A percentile compares a stretch with the other conserved stretches of the same genome.
phyloP scores from a whole-genome alignment of 1,140 invertebrate species.

The Copidosoma floridanum region DNA sequence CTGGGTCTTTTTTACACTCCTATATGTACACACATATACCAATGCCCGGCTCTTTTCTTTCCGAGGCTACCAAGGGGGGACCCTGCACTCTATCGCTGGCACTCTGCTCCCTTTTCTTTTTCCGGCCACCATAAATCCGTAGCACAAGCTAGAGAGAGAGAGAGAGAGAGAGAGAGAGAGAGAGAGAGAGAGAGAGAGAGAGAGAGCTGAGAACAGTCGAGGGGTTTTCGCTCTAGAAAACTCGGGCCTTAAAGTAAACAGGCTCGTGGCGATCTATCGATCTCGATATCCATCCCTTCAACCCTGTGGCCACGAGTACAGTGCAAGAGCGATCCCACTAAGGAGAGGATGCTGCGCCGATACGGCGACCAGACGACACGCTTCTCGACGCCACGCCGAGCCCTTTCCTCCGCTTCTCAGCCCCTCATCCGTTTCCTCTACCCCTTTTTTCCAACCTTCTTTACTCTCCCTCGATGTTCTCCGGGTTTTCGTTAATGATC shows the following conservation, averaged over 20 bases:
- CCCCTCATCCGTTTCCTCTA: background rate
- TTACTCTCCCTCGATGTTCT: constrained; percentile 4
- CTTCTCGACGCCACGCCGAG: constrained; percentile 31
- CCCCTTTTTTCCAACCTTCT: background rate
- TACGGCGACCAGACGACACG: constrained; percentile 12
- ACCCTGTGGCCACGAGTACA: too few relatives aligned
- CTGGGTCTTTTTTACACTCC: background rate
- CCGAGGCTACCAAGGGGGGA: too few relatives aligned
- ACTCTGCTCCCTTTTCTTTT: background rate
- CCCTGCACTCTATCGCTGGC: background rate
- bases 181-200: constrained; percentile 31
- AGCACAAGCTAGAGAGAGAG: too few relatives aligned
- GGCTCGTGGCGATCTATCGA: constrained; percentile 19
- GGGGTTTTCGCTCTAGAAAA: background rate
- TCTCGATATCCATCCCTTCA: constrained; percentile 20
- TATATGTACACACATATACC: background rate
- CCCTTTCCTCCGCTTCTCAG: constrained; percentile 22
- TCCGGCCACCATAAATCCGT: constrained; percentile 24
- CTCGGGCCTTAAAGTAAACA: constrained; percentile 24
- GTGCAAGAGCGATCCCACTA: background rate
- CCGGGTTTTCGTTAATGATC: background rate
- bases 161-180: constrained; percentile 31
- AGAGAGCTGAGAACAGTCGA: too few relatives aligned
- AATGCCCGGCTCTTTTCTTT: background rate
- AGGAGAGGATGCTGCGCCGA: background rate